Base-by-base conservation (phyloP, 2,888 invertebrate species). In the Chalcis sispes region DNA sequence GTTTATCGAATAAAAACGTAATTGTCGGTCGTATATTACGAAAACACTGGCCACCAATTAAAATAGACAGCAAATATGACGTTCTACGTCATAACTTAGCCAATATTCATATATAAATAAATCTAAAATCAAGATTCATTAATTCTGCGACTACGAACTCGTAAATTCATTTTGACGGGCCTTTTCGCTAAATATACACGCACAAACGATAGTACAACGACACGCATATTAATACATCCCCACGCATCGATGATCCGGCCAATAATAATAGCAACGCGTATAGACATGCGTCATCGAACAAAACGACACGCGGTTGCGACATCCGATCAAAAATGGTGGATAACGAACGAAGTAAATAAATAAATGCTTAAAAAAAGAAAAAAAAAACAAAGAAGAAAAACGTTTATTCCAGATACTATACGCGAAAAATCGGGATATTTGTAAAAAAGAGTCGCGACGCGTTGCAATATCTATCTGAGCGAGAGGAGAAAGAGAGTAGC, bases 91-190 rank as follows among this genome's bases (percentile, higher is more conserved):
- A 13, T 15, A 13, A 8, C 42, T 15, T 13, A 7, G 15, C 15
- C 42, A 2, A 15, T 42, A 42, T 42, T 13, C 42, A 42, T 15
- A 42, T n/a, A n/a, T 42, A 42, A 36, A 42, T 42, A 42, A 69
- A 69, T 69, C 70, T 71, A 61, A 59, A 70, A 70, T 70, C 59
- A 59, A 70, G 52, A 71, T 27, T 71, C 70, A 52, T 71, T 71
- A 71, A 71, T 71, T 61, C 40, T 18, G 40, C 40, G n/a, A 52
- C 25, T 32, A 50, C 61, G 36, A 40, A 40, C 70, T 71, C 70
- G 70, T 71, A 61, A 61, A 71, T 71, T 61, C 50, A 52, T 71
- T 61, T 61, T 71, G 70, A 71, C 52, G 40, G 18, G 20, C 15
- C 25, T 52, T 36, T 36, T 50, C 40, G 46, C 50, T 61, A 52